Conservation (phyloP, 2,888 invertebrate species). For the Xylocampa areola region DNA sequence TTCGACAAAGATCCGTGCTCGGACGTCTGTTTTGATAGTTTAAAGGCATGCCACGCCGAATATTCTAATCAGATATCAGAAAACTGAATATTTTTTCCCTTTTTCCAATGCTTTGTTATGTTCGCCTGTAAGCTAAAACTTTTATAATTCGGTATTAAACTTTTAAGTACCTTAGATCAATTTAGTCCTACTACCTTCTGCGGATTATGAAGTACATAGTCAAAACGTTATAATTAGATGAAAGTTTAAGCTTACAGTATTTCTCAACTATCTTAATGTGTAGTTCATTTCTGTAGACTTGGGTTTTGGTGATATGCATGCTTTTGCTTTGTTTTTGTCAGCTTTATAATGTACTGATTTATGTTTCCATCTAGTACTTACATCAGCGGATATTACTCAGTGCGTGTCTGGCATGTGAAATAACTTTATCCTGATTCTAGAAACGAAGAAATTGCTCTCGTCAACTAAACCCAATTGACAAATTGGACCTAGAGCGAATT, state of each 20-base stretch:
- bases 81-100: conserved; percentile 31
- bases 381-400: conserved; percentile 11
- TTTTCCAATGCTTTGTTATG: conserved; percentile 15
- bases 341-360: conserved; percentile 7
- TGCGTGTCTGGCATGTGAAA: conserved; percentile 36
- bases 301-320: conserved; percentile 46
- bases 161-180: background rate
- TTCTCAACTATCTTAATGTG: conserved; percentile 13
- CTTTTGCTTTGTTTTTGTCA: conserved; percentile 28
- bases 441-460: conserved; percentile 47
- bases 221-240: too few relatives aligned
- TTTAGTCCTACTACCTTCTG: too few relatives aligned
- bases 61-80: background rate
- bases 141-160: background rate
- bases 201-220: too few relatives aligned
- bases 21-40: background rate
- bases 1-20: too few relatives aligned
- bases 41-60: background rate
- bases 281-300: conserved; percentile 18
- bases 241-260: conserved; percentile 47
- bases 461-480: conserved; percentile 53
- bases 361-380: conserved; percentile 1
- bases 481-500: conserved; percentile 53
- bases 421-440: conserved; percentile 38
- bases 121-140: conserved; percentile 40